These are phyloP conservation scores for Schizaphis graminum DNA, from an alignment of 2,888 invertebrate genomes.

Conservation along the genomic window DNA sequence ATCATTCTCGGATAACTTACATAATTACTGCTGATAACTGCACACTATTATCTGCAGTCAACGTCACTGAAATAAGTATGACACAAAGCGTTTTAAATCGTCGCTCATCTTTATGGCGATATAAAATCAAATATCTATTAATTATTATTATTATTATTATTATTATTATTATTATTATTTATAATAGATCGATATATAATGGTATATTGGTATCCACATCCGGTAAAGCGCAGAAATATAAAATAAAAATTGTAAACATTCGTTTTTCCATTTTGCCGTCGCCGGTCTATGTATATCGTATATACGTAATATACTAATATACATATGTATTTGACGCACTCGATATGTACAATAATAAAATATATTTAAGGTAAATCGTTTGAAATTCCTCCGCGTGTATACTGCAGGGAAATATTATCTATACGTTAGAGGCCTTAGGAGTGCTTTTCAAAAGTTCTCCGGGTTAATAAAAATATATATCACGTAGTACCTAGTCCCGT, in stretches of 20 bases:
- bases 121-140: too few species aligned
- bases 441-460: constrained; percentile 33
- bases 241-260: neutral
- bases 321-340: neutral
- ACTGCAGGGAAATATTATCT: neutral
- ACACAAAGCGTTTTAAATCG: neutral
- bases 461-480: constrained; percentile 48
- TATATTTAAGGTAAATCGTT: constrained; percentile 44
- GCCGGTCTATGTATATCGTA: neutral
- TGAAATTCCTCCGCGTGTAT: neutral
- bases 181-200: neutral
- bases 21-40: neutral
- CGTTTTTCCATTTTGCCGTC: neutral
- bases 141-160: too few species aligned
- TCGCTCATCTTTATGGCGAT: neutral
- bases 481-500: constrained; percentile 22
- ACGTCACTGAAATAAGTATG: neutral
- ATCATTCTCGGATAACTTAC: neutral
- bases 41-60: neutral
- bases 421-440: neutral
- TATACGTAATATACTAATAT: neutral
- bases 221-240: neutral
- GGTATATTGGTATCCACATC: neutral
- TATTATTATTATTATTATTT: neutral
- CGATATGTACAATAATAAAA: neutral